These are phyloP conservation scores for Poeciliopsis infans DNA, from an alignment of 2,797 vertebrate genomes.

Conservation along the genomic window DNA sequence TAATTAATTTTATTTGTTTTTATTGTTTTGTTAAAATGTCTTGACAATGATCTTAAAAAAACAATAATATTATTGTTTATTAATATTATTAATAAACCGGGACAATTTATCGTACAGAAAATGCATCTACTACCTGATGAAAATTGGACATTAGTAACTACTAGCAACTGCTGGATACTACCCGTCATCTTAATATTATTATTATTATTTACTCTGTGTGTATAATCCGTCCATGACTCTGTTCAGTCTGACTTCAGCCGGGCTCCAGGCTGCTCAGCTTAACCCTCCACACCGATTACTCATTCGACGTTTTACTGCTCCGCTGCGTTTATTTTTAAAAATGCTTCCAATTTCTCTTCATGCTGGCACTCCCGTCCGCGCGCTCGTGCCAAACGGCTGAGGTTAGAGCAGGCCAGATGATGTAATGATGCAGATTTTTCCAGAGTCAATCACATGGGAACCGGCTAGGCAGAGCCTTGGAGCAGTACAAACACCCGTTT, in stretches of 20 bases:
- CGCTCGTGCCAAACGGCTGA: conserved; percentile 47
- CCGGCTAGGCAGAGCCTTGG: background rate
- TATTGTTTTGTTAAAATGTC: too few species aligned
- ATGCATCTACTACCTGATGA: background rate
- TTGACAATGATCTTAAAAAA: too few species aligned
- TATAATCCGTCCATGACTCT: conserved; percentile 22
- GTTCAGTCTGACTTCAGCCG: conserved; percentile 50
- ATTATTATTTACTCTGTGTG: conserved; percentile 10
- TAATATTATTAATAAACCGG: too few species aligned
- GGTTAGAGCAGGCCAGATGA: conserved; percentile 62
- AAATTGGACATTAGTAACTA: too few species aligned
- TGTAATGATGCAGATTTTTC: conserved; percentile 58
- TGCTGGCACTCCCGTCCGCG: conserved; percentile 29
- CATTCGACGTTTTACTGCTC: conserved; percentile 52
- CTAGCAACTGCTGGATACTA: background rate
- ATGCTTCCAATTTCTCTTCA: conserved; percentile 50
- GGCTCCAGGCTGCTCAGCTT: conserved; percentile 46
- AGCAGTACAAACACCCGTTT: background rate
- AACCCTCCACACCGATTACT: conserved; percentile 55
- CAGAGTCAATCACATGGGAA: conserved; percentile 49
- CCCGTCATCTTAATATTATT: background rate
- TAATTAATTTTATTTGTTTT: too few species aligned
- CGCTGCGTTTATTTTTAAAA: conserved; percentile 62
- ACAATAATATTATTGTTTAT: too few species aligned
- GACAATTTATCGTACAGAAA: too few species aligned